Evolutionary conservation across 2,113 vertebrate genomes (phyloP).

Genomic region (Gymnogyps californianus): DNA sequence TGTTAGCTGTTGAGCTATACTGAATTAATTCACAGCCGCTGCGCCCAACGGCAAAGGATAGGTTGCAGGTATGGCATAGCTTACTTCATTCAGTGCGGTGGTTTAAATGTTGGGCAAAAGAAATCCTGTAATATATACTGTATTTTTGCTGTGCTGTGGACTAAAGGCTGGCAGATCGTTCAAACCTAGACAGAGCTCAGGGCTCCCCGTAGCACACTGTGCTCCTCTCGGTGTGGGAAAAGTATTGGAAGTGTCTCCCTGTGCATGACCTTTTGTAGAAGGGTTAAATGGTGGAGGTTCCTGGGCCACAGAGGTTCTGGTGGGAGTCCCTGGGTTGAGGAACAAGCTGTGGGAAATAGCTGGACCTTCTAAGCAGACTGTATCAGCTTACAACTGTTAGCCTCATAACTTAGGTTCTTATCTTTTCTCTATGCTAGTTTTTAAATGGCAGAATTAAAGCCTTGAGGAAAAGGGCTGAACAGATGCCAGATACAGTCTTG

Average conservation of each 20-base stretch:
- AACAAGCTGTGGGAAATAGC: accelerated
- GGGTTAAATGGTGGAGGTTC: background rate
- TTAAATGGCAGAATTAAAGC: background rate
- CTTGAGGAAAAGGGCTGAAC: background rate
- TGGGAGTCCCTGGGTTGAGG: background rate
- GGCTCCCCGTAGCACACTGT: background rate
- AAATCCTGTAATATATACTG: background rate
- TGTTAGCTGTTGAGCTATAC: background rate
- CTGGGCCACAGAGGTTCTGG: background rate
- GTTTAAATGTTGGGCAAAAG: background rate
- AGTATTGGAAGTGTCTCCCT: background rate
- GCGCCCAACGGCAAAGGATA: accelerated
- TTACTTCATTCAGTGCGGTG: background rate
- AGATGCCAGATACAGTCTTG: background rate
- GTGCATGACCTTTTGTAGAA: background rate
- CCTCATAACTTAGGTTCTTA: background rate
- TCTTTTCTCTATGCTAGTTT: background rate
- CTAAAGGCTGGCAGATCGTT: background rate
- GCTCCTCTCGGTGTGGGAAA: background rate
- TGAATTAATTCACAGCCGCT: background rate
- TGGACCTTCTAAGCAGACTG: background rate
- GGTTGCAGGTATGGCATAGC: background rate
- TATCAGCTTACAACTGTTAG: background rate
- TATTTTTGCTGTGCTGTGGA: background rate
- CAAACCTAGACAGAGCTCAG: background rate